These are phyloP conservation scores for Esox masquinongy DNA, from an alignment of 2,797 vertebrate genomes.

Conservation along the genomic window DNA sequence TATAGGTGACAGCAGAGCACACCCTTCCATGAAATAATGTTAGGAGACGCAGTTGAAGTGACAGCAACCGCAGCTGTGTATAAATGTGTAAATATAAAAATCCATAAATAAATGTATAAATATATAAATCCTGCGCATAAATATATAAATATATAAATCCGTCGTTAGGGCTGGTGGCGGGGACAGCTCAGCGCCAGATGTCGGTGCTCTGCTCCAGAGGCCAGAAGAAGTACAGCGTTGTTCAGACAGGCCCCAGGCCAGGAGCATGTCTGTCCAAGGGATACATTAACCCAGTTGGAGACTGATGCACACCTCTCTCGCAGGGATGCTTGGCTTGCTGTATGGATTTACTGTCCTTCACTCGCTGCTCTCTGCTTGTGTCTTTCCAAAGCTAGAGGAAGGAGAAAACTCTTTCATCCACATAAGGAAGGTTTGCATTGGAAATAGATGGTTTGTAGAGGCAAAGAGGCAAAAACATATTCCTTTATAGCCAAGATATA, in stretches of 20 bases:
- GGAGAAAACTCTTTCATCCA: not conserved
- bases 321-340: not conserved
- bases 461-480: not conserved
- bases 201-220: constrained; percentile 29
- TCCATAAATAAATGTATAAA: constrained; percentile 54
- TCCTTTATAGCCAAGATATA: constrained; percentile 9
- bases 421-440: not conserved
- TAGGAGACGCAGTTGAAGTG: constrained; percentile 22
- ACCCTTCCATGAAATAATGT: constrained; percentile 21
- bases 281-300: constrained; percentile 12
- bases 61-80: constrained; percentile 38
- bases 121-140: constrained; percentile 48
- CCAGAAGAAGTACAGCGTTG: constrained; percentile 68
- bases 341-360: not conserved
- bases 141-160: constrained; percentile 49
- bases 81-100: constrained; percentile 62
- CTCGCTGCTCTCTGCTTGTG: not conserved
- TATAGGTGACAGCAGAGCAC: not conserved
- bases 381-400: not conserved
- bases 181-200: constrained; percentile 49
- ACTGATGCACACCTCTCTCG: not conserved
- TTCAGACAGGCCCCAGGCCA: constrained; percentile 41
- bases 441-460: not conserved
- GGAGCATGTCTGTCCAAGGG: not conserved
- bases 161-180: constrained; percentile 48